Conservation (phyloP, 2,113 vertebrate species). For the Periophthalmus modestus region DNA sequence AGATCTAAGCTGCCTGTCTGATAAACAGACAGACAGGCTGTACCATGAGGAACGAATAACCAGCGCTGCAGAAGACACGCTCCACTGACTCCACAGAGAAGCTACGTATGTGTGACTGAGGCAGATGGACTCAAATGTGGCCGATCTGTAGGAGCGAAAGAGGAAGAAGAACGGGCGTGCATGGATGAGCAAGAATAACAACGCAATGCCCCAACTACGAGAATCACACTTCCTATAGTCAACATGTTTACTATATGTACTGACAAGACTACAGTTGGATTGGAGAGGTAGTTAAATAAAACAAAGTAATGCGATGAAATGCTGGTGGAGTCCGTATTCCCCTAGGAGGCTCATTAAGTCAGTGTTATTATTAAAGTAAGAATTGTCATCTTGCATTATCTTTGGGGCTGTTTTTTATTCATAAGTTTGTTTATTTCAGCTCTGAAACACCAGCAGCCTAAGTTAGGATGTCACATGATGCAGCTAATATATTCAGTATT, state of each 20-base stretch:
- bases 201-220: constrained; percentile 38
- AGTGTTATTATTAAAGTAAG: constrained; percentile 18
- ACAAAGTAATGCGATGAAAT: neutral
- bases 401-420: neutral
- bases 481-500: neutral
- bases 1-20: constrained; percentile 20
- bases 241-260: constrained; percentile 18
- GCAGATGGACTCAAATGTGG: constrained; percentile 34
- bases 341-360: constrained; percentile 21
- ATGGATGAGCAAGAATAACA: constrained; percentile 73
- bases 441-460: neutral
- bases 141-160: constrained; percentile 31
- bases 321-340: neutral
- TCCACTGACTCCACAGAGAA: constrained; percentile 45
- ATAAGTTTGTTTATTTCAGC: neutral
- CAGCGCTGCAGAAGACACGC: constrained; percentile 44
- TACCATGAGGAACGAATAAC: constrained; percentile 41
- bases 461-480: neutral
- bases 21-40: constrained; percentile 46
- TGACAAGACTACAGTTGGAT: constrained; percentile 7
- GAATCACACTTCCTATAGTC: constrained; percentile 23
- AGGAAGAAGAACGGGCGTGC: constrained; percentile 39
- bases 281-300: neutral
- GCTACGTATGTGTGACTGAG: constrained; percentile 24
- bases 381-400: neutral